Evolutionary conservation across 2,888 invertebrate species (phyloP).

Genomic region (Agrochola circellaris): DNA sequence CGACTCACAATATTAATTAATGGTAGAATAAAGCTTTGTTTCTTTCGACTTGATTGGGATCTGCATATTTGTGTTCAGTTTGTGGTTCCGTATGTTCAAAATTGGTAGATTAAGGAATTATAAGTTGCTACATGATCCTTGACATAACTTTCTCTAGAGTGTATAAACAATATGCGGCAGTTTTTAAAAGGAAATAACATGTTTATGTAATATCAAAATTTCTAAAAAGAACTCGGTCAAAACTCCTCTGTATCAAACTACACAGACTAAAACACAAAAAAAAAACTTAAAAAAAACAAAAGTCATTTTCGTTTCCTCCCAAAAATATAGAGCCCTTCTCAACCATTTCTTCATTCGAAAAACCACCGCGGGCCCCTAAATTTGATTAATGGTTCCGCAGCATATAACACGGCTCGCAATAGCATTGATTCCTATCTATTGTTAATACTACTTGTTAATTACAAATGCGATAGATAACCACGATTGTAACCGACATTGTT

Average conservation of each 20-base stretch:
- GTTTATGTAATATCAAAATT: neutral
- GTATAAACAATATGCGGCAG: neutral
- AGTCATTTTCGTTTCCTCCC: no score
- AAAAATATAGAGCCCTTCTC: neutral
- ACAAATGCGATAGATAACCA: slow-evolving; percentile 60
- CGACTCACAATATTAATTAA: slow-evolving; percentile 87
- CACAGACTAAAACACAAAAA: neutral
- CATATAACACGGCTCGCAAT: slow-evolving; percentile 68
- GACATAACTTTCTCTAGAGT: slow-evolving; percentile 11
- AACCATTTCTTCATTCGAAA: slow-evolving; percentile 27
- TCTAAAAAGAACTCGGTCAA: neutral
- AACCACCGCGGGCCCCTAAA: slow-evolving; percentile 72
- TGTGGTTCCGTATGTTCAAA: slow-evolving; percentile 65
- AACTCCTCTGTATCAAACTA: neutral
- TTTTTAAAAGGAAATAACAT: neutral
- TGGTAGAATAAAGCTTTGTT: slow-evolving; percentile 83
- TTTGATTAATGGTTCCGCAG: slow-evolving; percentile 81
- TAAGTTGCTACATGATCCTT: neutral
- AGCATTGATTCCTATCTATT: slow-evolving; percentile 75
- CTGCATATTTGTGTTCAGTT: slow-evolving; percentile 70
- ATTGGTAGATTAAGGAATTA: slow-evolving; percentile 21
- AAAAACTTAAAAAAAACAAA: neutral
- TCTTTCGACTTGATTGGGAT: slow-evolving; percentile 78
- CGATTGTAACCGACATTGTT: slow-evolving; percentile 64
- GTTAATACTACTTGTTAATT: slow-evolving; percentile 73